Base-by-base conservation (phyloP, 1,140 invertebrate species). In the Meteorus sp. region DNA sequence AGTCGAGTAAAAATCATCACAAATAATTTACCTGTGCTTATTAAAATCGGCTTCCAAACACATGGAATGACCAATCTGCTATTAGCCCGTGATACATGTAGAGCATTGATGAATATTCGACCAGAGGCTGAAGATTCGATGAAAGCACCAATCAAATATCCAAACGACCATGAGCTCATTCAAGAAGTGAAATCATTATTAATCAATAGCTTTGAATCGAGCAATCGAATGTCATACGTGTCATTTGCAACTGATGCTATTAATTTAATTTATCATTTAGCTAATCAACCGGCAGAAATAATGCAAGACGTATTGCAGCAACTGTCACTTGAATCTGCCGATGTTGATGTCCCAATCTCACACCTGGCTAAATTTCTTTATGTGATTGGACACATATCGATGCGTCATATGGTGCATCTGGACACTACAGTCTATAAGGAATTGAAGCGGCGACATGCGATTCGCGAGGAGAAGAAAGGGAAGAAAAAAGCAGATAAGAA, bases 371-470 rank as follows among this genome's bases (percentile, higher is more conserved):
- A 59, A 41, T 86, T 92, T 37, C 73, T 93, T 1, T 86, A 86
- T 47, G 65, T 88, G 11, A 70, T 89, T 50, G 91, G 91, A 17
- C 88, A 91, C 47, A 79, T 90, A 50, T 88, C 88, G 3, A 76
- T 92, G 22, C 84, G 86, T 62, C 86, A 93, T 68, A 84, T 93
- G 67, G 86, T 91, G 13, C 86, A 92, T 73, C 78, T 94, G 19
- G 92, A 95, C 67, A 85, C 86, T 8, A 82, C 82, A 63, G 82
- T 94, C 8, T 90, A 92, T 57, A 88, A 86, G 25, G 89, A 90
- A 70, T 76, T 90, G 56, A 90, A 89, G 66, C 67, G 86, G 66
- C 67, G 84, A 68, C 78, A 83, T 62, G 57, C 67, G 52, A 47
- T 79, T 64, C 54, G 78, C 63, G 69, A 82, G 63, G 63, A 76